Base-by-base conservation (phyloP, 2,797 vertebrate species). In the Nasua narica region DNA sequence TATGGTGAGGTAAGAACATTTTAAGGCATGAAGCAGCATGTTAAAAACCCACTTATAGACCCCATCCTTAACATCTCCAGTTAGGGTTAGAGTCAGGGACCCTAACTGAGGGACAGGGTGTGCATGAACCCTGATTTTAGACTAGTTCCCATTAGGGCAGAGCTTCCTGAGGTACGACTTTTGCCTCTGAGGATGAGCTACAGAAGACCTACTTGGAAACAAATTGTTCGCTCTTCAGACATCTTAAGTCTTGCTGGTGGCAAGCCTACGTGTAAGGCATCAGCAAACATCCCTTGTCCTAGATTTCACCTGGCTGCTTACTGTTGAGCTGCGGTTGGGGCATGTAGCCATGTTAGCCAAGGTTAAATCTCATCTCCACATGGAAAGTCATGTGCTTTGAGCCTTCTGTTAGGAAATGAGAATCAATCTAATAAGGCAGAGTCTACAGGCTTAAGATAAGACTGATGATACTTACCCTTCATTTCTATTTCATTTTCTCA, bases 401-500 rank as follows among this genome's bases (percentile, higher is more conserved):
- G 46, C 37, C 19, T 87, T 72, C 62, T 50, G 25, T 32, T 72
- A 62, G n/a, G 23, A 84, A 65, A 54, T 32, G 12, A 52, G 43
- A 56, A 5, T 56, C 16, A 29, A 7, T 60, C 0, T 35, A 65
- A 88, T 40, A 58, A 91, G 67, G 37, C 50, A 70, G 46, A 50
- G 16, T 82, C 67, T 62, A 40, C 15, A 86, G 10, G 54, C 54
- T 67, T 67, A 48, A 90, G 78, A 23, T 52, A 46, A 67, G 69
- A 72, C 32, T 46, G 40, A 67, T 21, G 52, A 67, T 46, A 21
- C 81, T 83, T 84, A 18, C 46, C 12, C 9, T 90, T 92, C 54
- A 84, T 92, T 90, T 78, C 23, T 74, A n/a, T 50, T 96, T 70
- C 40, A 56, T 76, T 94, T 90, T 81, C 56, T 94, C 12, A 15